Percentiles rank a stretch among this genome's conserved stretches.
Conservation (phyloP, 2,113 vertebrate species). For the Hyaena hyaena region DNA sequence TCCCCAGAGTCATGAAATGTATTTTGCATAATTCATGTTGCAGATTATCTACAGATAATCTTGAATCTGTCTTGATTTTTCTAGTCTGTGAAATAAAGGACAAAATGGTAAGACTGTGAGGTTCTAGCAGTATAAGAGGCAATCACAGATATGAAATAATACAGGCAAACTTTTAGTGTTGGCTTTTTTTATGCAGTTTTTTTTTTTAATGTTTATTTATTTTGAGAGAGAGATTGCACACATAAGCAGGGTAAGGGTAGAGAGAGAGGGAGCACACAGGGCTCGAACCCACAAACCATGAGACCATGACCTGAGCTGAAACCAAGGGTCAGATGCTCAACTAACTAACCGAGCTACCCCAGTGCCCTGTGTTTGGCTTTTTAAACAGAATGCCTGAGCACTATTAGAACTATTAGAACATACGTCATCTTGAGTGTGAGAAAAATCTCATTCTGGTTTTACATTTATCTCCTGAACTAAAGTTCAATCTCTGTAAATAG, state of each 20-base stretch:
- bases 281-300: too few relatives aligned
- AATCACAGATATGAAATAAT: slow-evolving; percentile 26
- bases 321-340: too few relatives aligned
- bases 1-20: background rate
- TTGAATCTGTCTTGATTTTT: slow-evolving; percentile 29
- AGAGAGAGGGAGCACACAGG: too few relatives aligned
- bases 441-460: slow-evolving; percentile 76
- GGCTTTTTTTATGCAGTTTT: too few relatives aligned
- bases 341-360: too few relatives aligned
- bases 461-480: slow-evolving; percentile 79
- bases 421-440: slow-evolving; percentile 71
- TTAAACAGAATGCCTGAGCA: slow-evolving; percentile 49
- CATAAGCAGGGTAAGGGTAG: too few relatives aligned
- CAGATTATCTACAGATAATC: background rate
- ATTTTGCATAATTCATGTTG: slow-evolving; percentile 26
- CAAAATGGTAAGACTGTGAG: background rate
- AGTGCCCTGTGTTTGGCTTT: background rate
- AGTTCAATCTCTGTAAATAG: background rate
- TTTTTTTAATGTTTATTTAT: too few relatives aligned
- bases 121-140: background rate
- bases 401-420: slow-evolving; percentile 41
- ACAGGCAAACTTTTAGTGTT: slow-evolving; percentile 9
- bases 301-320: too few relatives aligned
- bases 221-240: too few relatives aligned
- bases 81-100: slow-evolving; percentile 30